Percentiles rank a stretch among this genome's conserved stretches.
Evolutionary conservation across 1,140 invertebrate species (phyloP).

Genomic region (Drosophila erecta): DNA sequence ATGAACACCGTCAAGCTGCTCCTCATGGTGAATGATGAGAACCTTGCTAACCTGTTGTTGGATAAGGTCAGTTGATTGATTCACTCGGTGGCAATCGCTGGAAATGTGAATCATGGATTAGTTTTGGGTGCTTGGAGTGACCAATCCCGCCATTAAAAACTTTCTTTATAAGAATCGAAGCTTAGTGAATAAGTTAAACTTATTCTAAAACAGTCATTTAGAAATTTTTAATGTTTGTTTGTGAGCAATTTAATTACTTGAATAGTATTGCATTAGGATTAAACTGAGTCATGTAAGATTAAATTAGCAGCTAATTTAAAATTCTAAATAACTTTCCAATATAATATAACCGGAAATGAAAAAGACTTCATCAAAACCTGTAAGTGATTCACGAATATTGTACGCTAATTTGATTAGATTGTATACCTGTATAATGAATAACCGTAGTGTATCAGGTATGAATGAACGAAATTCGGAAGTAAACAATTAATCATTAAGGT

Average conservation of each 20-base stretch:
- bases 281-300: neutral
- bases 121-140: neutral
- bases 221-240: neutral
- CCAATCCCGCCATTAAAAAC: neutral
- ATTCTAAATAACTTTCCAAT: too few species aligned
- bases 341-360: neutral
- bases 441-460: conserved; percentile 13
- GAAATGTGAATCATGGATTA: neutral
- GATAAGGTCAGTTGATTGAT: conserved; percentile 46
- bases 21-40: conserved; percentile 24
- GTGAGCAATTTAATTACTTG: neutral
- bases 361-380: conserved; percentile 6
- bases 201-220: neutral
- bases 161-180: conserved; percentile 3
- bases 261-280: neutral
- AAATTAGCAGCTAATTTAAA: neutral
- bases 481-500: conserved; percentile 36
- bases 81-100: neutral
- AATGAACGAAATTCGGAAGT: conserved; percentile 34
- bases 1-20: conserved; percentile 61
- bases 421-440: conserved; percentile 29
- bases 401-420: conserved; percentile 43
- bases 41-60: conserved; percentile 26
- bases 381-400: conserved; percentile 18
- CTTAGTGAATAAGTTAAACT: neutral